Conservation (phyloP, 2,888 invertebrate genomes). For the Apamea epomidion region DNA sequence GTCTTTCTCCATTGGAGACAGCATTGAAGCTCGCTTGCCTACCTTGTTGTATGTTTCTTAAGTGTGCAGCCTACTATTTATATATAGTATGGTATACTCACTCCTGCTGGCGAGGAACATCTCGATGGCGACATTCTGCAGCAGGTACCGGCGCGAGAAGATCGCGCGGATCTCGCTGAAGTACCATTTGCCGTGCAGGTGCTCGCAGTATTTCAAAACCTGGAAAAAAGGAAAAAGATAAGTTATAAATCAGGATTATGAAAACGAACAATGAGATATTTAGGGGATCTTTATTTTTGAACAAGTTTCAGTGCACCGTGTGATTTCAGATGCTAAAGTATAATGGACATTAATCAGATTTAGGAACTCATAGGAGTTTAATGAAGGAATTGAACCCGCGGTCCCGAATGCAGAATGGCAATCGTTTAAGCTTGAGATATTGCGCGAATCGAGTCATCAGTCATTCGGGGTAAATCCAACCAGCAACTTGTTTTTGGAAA, state of each 20-base stretch:
- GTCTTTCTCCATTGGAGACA: not conserved
- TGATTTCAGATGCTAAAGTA: not conserved
- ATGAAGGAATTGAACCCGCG: not conserved
- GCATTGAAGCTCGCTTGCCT: not conserved
- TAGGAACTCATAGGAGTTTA: not conserved
- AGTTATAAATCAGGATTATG: not conserved
- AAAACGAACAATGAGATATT: not conserved
- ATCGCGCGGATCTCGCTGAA: conserved; percentile 99
- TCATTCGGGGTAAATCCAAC: not conserved
- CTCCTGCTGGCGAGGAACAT: conserved; percentile 99
- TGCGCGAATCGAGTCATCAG: not conserved
- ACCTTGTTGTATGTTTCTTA: not conserved
- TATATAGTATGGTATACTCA: conserved; percentile 89
- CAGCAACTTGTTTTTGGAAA: conserved; percentile 10
- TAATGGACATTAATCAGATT: not conserved
- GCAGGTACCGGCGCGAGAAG: conserved; percentile 98
- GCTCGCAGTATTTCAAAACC: conserved; percentile 99
- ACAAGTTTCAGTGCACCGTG: not conserved
- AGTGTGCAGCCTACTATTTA: conserved; percentile 10
- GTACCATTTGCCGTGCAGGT: conserved; percentile 99
- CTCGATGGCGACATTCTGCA: conserved; percentile 99
- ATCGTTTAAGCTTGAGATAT: not conserved
- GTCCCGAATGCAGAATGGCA: not conserved
- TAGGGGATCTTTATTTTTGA: not conserved
- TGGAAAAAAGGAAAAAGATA: conserved; percentile 82